A percentile compares a stretch with the other conserved stretches of the same genome.
Evolutionary conservation across 2,113 vertebrate genomes (phyloP).

Genomic region (Nipponia nippon): DNA sequence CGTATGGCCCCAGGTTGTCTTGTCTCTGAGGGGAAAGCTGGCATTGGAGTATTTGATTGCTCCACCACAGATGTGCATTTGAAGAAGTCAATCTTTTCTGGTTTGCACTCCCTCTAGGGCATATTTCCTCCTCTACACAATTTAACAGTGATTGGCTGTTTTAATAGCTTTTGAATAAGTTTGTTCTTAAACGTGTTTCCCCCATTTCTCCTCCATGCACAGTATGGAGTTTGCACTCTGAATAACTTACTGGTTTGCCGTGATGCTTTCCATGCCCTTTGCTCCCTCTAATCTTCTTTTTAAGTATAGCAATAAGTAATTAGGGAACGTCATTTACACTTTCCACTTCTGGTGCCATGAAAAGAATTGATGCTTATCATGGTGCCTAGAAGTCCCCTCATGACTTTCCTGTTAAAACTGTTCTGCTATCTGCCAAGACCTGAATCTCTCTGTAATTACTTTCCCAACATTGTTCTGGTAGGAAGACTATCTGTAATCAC

Average conservation of each 20-base stretch:
- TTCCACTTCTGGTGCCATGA: neutral
- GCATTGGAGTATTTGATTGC: slow-evolving; percentile 17
- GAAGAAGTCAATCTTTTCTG: slow-evolving; percentile 27
- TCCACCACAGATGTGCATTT: slow-evolving; percentile 13
- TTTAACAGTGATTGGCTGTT: slow-evolving; percentile 26
- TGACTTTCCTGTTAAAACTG: neutral
- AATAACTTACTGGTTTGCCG: neutral
- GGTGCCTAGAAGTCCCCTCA: neutral
- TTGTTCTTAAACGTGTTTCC: neutral
- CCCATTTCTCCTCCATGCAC: neutral
- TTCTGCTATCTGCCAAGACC: neutral
- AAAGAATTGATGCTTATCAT: neutral
- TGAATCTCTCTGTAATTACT: slow-evolving; percentile 34
- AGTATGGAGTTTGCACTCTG: neutral
- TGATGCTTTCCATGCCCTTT: neutral
- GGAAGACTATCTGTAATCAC: neutral
- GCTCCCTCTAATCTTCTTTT: neutral
- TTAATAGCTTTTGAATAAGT: slow-evolving; percentile 39
- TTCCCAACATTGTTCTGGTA: neutral
- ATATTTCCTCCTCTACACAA: neutral
- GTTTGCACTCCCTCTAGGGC: neutral
- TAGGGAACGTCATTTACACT: neutral
- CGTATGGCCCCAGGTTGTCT: slow-evolving; percentile 3
- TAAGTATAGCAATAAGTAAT: neutral
- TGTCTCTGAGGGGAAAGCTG: neutral